Conservation (phyloP, 1,140 invertebrate genomes). For the Portunus trituberculatus region DNA sequence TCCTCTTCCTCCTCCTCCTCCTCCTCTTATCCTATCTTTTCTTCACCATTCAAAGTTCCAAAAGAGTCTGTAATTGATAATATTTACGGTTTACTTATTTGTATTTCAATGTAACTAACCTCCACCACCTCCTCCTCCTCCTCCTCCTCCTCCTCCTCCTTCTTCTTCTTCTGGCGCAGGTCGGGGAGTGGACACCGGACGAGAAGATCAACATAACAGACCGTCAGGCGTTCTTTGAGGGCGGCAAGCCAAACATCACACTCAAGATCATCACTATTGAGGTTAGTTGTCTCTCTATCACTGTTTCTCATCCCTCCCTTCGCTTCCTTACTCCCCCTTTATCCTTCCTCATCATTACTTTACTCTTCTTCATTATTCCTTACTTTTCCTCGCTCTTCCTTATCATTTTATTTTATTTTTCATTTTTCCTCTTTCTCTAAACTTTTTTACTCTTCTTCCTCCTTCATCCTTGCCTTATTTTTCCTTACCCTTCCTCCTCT, state of each 20-base stretch:
- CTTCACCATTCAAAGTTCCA: no score
- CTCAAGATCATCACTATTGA: conserved; percentile 93
- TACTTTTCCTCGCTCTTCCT: no score
- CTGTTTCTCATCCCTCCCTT: neutral
- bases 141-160: no score
- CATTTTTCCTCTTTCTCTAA: no score
- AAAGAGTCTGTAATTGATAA: no score
- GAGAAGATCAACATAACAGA: conserved; percentile 91
- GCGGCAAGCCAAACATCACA: conserved; percentile 91
- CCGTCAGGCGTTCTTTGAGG: conserved; percentile 91
- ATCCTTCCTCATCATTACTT: neutral
- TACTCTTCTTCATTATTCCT: neutral
- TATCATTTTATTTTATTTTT: no score
- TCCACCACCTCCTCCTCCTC: no score
- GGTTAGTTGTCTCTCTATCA: conserved; percentile 82
- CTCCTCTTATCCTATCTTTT: neutral
- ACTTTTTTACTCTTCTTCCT: no score
- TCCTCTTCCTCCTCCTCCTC: neutral
- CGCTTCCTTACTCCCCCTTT: conserved; percentile 8
- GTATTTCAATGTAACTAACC: no score
- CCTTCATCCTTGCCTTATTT: no score
- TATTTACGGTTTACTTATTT: no score
- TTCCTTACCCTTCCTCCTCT: no score
- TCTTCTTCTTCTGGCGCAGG: conserved; percentile 80
- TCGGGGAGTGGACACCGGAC: conserved; percentile 90